Evolutionary conservation across 2,797 vertebrate genomes (phyloP).

Genomic region (Hafferia zeledoni): DNA sequence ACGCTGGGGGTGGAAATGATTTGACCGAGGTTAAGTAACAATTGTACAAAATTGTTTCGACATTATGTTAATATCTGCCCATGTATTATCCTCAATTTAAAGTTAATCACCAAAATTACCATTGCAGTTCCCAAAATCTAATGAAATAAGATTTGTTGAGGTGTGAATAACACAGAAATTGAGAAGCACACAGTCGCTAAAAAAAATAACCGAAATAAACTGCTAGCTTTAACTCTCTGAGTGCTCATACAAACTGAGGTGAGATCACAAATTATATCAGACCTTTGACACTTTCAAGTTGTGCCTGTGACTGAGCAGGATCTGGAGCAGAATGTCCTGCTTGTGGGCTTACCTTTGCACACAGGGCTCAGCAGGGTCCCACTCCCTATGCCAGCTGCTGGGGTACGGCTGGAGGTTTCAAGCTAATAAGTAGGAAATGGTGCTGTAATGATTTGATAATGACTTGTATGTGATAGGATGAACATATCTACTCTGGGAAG

Average conservation of each 20-base stretch:
- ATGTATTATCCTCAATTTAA: conserved; percentile 73
- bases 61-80: conserved; percentile 74
- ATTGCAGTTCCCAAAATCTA: conserved; percentile 65
- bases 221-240: conserved; percentile 24
- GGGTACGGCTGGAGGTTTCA: not conserved
- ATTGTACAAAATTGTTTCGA: conserved; percentile 78
- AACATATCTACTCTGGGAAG: not conserved
- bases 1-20: conserved; percentile 43
- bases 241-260: not conserved
- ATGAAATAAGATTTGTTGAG: conserved; percentile 73
- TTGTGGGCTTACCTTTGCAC: rapidly evolving
- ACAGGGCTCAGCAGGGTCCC: not conserved
- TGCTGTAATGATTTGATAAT: not conserved
- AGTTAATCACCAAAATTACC: conserved; percentile 77
- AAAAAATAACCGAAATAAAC: not conserved
- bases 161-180: conserved; percentile 69
- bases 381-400: rapidly evolving
- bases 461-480: not conserved
- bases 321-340: not conserved
- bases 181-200: not conserved
- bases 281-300: not conserved
- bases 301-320: rapidly evolving
- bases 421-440: not conserved
- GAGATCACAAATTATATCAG: not conserved
- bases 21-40: conserved; percentile 72